These are phyloP conservation scores for Dynastes tityus DNA, from an alignment of 2,888 invertebrate species.

Conservation along the genomic window DNA sequence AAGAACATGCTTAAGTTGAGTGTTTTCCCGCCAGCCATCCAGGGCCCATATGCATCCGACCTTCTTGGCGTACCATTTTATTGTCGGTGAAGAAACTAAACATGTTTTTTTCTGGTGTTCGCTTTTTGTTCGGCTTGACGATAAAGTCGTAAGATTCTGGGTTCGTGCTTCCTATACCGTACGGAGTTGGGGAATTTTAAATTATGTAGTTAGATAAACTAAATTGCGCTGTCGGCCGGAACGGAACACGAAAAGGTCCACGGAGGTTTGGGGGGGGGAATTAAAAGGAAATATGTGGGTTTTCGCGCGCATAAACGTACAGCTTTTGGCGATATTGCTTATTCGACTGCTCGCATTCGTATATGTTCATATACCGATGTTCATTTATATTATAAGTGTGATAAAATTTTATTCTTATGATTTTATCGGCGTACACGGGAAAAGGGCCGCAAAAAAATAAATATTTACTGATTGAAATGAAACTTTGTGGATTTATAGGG, in stretches of 20 bases:
- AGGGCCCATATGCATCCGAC: not conserved
- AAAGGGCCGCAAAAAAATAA: too few species aligned
- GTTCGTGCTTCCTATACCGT: too few species aligned
- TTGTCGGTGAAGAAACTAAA: conserved; percentile 19
- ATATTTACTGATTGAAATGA: too few species aligned
- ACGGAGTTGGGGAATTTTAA: conserved; percentile 35
- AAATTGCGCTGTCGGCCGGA: conserved; percentile 49
- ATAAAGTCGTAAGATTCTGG: conserved; percentile 40
- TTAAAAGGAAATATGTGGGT: too few species aligned
- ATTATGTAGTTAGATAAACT: conserved; percentile 50
- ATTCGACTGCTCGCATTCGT: too few species aligned
- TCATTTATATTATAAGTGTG: too few species aligned
- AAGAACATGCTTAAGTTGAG: conserved; percentile 32
- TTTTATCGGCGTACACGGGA: too few species aligned
- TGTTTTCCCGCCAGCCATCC: conserved; percentile 3
- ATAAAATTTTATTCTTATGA: too few species aligned
- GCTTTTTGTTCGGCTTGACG: conserved; percentile 15
- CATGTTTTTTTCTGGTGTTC: conserved; percentile 26
- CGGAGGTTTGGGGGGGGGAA: too few species aligned
- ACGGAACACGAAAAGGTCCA: too few species aligned
- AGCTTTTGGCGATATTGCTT: not conserved
- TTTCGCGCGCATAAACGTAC: not conserved
- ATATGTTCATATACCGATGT: too few species aligned
- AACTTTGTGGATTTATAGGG: too few species aligned
- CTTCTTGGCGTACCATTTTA: not conserved